Evolutionary conservation across 1,140 invertebrate species (phyloP).

Genomic region (Rhizoglyphus robini): DNA sequence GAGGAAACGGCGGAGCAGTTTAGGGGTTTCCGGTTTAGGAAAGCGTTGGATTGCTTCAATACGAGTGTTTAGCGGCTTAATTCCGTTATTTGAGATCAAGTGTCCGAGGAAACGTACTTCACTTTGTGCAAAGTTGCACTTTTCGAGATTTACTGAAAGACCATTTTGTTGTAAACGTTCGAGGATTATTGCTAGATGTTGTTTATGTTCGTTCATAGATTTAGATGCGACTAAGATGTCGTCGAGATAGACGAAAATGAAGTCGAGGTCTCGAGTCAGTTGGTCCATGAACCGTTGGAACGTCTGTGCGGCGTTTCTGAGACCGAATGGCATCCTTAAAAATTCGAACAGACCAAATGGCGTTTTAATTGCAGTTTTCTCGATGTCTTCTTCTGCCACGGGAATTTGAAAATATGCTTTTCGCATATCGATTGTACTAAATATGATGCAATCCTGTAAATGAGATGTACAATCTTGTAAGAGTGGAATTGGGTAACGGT

Average conservation of each 20-base stretch:
- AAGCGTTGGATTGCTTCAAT: conserved; percentile 16
- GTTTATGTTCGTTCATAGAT: conserved; percentile 30
- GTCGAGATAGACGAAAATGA: no score
- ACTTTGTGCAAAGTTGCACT: conserved; percentile 20
- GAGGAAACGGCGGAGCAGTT: conserved; percentile 31
- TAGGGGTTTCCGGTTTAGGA: conserved; percentile 29
- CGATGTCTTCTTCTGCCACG: no score
- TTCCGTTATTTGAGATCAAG: conserved; percentile 13
- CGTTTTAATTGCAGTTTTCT: no score
- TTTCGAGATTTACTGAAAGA: conserved; percentile 29
- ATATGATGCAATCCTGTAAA: no score
- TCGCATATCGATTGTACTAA: no score
- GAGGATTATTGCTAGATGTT: conserved; percentile 32
- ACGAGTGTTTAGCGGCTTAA: conserved; percentile 8
- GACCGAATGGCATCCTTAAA: no score
- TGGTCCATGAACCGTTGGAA: conserved; percentile 21
- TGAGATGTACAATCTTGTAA: no score
- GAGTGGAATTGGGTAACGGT: no score
- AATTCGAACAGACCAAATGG: no score
- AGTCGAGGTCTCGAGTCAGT: conserved; percentile 16
- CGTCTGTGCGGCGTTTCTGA: no score
- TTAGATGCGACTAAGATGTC: no score
- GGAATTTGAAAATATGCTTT: no score
- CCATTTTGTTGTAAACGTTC: conserved; percentile 28
- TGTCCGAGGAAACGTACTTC: conserved; percentile 19